Evolutionary conservation across 2,113 vertebrate genomes (phyloP).

Genomic region (Syngnathus scovelli): DNA sequence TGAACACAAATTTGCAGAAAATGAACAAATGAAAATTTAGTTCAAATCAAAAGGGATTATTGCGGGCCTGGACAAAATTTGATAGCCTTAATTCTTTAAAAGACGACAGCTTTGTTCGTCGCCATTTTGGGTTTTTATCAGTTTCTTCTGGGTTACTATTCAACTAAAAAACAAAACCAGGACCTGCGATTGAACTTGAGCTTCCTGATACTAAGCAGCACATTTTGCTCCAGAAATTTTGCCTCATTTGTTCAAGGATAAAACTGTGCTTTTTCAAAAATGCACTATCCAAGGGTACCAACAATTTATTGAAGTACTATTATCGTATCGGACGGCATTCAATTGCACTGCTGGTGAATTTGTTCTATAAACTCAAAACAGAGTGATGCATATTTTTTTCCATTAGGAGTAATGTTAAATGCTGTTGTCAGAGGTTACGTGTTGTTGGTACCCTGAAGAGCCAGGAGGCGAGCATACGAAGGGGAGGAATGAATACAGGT

Average conservation of each 20-base stretch:
- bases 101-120: background rate
- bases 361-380: background rate
- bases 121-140: background rate
- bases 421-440: background rate
- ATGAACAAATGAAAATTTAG: background rate
- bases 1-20: background rate
- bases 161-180: no score
- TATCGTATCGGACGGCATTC: background rate
- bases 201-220: background rate
- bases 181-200: no score
- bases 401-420: background rate
- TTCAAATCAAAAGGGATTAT: no score
- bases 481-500: constrained; percentile 87
- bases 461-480: constrained; percentile 96
- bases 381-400: background rate
- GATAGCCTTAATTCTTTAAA: no score
- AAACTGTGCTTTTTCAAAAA: background rate
- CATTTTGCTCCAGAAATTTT: background rate
- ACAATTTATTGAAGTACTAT: background rate
- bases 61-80: no score
- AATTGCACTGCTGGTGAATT: background rate
- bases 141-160: no score
- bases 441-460: constrained; percentile 82
- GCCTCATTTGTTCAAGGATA: background rate
- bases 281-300: background rate